Evolutionary conservation across 2,113 vertebrate species (phyloP).

Genomic region (Casuarius casuarius): DNA sequence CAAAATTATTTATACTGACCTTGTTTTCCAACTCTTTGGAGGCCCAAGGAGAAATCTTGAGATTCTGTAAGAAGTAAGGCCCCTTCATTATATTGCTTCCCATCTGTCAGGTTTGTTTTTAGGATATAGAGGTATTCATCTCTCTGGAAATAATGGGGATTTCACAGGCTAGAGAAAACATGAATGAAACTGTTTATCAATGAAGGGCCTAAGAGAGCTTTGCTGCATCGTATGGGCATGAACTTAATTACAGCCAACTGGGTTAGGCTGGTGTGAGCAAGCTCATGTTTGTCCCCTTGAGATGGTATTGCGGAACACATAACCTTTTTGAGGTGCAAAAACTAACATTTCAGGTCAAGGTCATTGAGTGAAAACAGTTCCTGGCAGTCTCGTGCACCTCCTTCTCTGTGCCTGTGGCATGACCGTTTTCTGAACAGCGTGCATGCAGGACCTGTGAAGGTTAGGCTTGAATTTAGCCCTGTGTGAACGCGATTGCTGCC

Average conservation of each 20-base stretch:
- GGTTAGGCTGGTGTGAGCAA: background rate
- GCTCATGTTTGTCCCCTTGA: background rate
- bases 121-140: background rate
- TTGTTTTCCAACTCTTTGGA: constrained; percentile 69
- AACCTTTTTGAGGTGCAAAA: background rate
- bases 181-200: background rate
- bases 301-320: background rate
- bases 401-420: no score
- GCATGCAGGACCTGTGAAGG: background rate
- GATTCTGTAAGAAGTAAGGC: constrained; percentile 25
- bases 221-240: background rate
- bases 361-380: background rate
- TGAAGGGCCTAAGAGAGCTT: background rate
- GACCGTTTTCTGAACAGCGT: background rate
- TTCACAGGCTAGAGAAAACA: background rate
- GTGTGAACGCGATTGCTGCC: background rate
- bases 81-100: constrained; percentile 37
- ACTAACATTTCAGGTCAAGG: background rate
- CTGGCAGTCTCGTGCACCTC: background rate
- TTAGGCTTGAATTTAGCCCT: background rate
- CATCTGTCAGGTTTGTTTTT: constrained; percentile 17
- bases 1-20: constrained; percentile 70
- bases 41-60: constrained; percentile 60
- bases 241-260: background rate
- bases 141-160: background rate